Conservation (phyloP, 2,113 vertebrate species). For the Nothocercus nigrocapillus region DNA sequence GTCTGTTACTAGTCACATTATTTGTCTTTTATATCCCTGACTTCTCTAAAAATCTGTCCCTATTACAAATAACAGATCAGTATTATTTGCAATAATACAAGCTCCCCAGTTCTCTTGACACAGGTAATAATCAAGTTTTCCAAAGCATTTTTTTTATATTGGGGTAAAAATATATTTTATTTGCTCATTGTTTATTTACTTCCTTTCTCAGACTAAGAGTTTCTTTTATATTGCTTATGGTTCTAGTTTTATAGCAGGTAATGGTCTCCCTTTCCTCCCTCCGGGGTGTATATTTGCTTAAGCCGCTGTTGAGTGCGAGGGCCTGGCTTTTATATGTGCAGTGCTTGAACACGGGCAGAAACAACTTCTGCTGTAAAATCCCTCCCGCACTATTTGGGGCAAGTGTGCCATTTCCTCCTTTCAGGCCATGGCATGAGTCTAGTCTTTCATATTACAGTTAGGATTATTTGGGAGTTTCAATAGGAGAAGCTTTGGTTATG, state of each 20-base stretch:
- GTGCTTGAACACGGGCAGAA: neutral
- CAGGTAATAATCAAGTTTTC: neutral
- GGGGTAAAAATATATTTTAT: neutral
- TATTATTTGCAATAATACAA: neutral
- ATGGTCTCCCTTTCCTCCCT: neutral
- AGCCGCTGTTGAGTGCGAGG: neutral
- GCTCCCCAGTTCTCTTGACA: neutral
- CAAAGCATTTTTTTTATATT: neutral
- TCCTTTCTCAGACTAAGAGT: neutral
- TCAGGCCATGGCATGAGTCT: neutral
- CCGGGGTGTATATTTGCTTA: neutral
- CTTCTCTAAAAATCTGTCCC: neutral
- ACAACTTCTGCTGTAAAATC: neutral
- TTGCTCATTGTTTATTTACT: neutral
- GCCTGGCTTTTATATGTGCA: neutral
- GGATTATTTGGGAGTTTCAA: neutral
- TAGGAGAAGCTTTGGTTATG: neutral
- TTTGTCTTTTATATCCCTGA: neutral
- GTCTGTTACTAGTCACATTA: neutral
- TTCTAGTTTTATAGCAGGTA: neutral
- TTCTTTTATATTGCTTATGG: neutral
- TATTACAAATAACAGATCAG: neutral
- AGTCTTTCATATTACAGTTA: neutral
- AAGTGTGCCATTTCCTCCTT: slow-evolving; percentile 43
- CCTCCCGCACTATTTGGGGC: neutral